Evolutionary conservation across 2,797 vertebrate genomes (phyloP).

Genomic region (Geotrypetes seraphini): DNA sequence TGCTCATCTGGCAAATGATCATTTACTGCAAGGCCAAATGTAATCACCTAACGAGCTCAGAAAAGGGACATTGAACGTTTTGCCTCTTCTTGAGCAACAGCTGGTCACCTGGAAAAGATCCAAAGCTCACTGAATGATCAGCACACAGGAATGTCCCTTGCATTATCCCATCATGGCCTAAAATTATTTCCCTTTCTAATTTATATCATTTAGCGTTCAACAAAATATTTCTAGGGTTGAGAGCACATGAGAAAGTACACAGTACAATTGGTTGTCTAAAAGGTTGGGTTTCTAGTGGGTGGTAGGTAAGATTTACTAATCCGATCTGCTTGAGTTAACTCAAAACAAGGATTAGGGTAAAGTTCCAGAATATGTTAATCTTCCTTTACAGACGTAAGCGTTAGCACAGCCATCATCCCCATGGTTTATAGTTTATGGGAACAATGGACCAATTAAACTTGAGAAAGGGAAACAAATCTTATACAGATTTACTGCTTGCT

Average conservation of each 20-base stretch:
- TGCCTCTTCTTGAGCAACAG: too few species aligned
- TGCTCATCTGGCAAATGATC: slow-evolving; percentile 10
- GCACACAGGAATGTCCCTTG: too few species aligned
- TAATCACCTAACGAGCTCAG: too few species aligned
- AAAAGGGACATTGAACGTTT: too few species aligned
- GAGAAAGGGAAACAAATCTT: slow-evolving; percentile 29
- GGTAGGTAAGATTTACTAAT: slow-evolving; percentile 79
- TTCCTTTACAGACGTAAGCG: slow-evolving; percentile 65
- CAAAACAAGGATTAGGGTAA: slow-evolving; percentile 84
- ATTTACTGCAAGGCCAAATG: background rate
- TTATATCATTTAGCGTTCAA: slow-evolving; percentile 31
- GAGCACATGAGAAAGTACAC: slow-evolving; percentile 43
- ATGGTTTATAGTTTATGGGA: slow-evolving; percentile 54
- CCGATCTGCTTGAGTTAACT: slow-evolving; percentile 81
- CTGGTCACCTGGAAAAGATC: too few species aligned
- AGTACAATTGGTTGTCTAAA: slow-evolving; percentile 52
- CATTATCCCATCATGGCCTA: slow-evolving; percentile 4
- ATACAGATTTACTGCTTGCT: slow-evolving; percentile 54
- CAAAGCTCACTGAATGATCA: too few species aligned
- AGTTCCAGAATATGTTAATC: slow-evolving; percentile 78
- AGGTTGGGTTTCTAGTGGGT: slow-evolving; percentile 59
- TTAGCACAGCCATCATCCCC: slow-evolving; percentile 46
- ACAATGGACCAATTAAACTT: slow-evolving; percentile 69
- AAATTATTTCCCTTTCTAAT: slow-evolving; percentile 39
- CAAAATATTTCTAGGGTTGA: slow-evolving; percentile 42